Evolutionary conservation across 2,113 vertebrate species (phyloP), one percentile per base, ranked within the genome.

Genomic region (human): DNA sequence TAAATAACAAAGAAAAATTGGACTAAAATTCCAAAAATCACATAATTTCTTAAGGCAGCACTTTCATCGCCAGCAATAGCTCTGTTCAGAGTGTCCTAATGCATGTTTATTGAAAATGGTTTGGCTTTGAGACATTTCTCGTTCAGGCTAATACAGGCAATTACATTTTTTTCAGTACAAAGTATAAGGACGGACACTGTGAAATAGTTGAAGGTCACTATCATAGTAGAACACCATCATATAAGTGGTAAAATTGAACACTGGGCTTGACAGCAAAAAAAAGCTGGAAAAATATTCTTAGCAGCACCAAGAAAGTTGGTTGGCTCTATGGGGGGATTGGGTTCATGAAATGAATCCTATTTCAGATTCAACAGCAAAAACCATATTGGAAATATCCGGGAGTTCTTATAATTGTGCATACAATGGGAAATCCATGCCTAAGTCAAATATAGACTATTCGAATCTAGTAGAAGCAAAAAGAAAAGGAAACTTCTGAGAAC

Each of bases 271-370:
- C 61, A 35, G 43, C 2, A 52, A 27, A 50, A 40, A 30, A 79
- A 52, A 64, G 78, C 23, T 22, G 23, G 43, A 20, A 4, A 17
- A 35, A 55, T 23, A 5, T 18, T 50, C 48, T 57, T 13, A 35
- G 22, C 3, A 7, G 50, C 1, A 2, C 13, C 17, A 9, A 48
- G 23, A 68, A 68, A 5, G 27, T 48, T 27, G 4, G 0, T 25
- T 8, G 18, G 75, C 43, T 23, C 35, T 78, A 12, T 11, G 12
- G 1, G 35, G 2, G 9, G 3, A n/a, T 10, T 55, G 27, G 9
- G 13, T 72, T 48, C 7, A 27, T 32, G 5, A 17, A 40, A n/a
- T 22, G 50, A 64, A 78, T 10, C 3, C 3, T 81, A 38, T 8
- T 57, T 76, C 40, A 27, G 12, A 79, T 59, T n/a, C 9, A 45